A percentile compares a stretch with the other conserved stretches of the same genome.
Conservation (phyloP, 2,797 vertebrate species). For the Lophius americanus region DNA sequence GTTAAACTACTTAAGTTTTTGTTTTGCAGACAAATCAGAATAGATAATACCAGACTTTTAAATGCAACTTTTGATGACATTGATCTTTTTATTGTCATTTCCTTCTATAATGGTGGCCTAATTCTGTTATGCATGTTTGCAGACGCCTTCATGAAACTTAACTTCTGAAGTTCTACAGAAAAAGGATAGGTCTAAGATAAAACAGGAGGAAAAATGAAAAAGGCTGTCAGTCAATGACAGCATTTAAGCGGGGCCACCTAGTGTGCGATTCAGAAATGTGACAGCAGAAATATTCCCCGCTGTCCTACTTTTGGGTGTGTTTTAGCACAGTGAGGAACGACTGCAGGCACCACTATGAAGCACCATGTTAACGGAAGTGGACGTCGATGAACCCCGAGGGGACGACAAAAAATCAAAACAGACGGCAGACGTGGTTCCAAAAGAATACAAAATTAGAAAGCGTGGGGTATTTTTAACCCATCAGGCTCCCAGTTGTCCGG, state of each 20-base stretch:
- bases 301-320: conserved; percentile 38
- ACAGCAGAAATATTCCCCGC: conserved; percentile 42
- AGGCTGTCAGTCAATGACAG: conserved; percentile 45
- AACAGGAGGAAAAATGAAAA: conserved; percentile 6
- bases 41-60: conserved; percentile 8
- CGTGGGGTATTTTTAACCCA: conserved; percentile 75
- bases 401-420: conserved; percentile 67
- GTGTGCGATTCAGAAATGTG: conserved; percentile 32
- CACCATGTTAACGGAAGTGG: conserved; percentile 75
- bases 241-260: conserved; percentile 37
- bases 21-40: conserved; percentile 25
- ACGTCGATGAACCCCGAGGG: conserved; percentile 63
- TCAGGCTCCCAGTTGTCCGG: conserved; percentile 72
- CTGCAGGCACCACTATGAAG: conserved; percentile 27
- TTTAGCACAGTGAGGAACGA: conserved; percentile 21
- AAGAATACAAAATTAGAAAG: conserved; percentile 78
- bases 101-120: conserved; percentile 44
- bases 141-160: conserved; percentile 29
- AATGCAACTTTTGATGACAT: conserved; percentile 25
- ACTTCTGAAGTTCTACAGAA: conserved; percentile 32
- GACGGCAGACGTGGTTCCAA: conserved; percentile 45
- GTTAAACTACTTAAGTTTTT: conserved; percentile 12
- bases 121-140: conserved; percentile 57
- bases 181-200: conserved; percentile 32
- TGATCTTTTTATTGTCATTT: conserved; percentile 10